Conservation (phyloP, 2,113 vertebrate species). For the Eretmochelys imbricata region DNA sequence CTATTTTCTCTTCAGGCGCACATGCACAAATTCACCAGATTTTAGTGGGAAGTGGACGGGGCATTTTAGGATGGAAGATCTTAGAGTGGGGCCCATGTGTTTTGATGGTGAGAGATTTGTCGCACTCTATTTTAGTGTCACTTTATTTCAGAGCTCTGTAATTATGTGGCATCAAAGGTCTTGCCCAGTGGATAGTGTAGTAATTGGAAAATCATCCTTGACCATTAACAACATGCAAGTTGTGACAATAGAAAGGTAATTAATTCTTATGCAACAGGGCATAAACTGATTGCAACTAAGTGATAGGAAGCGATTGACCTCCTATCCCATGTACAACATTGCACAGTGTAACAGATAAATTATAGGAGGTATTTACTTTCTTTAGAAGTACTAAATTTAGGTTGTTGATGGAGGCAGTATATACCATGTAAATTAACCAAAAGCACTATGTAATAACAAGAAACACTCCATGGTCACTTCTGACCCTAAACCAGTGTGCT, state of each 20-base stretch:
- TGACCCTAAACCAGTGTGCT: neutral
- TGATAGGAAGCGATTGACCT: neutral
- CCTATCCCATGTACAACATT: neutral
- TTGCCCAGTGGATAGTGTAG: neutral
- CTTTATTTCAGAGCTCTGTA: constrained; percentile 14
- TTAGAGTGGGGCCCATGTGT: neutral
- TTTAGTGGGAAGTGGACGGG: neutral
- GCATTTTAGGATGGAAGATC: constrained; percentile 5
- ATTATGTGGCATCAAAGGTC: neutral
- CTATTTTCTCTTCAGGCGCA: neutral
- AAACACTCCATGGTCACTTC: neutral
- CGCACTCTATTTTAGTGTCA: neutral
- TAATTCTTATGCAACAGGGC: neutral
- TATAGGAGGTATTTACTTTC: neutral
- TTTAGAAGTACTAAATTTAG: neutral
- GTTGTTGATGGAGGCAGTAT: neutral
- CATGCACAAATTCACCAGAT: neutral
- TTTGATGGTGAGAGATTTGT: neutral
- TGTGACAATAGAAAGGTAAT: neutral
- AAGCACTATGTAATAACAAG: neutral
- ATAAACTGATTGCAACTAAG: neutral
- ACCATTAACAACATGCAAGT: neutral
- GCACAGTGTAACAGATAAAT: neutral
- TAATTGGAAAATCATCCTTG: neutral
- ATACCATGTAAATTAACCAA: neutral